A percentile compares a stretch with the other conserved stretches of the same genome.
Conservation (phyloP, 2,888 invertebrate genomes). For the Ferrisia virgata region DNA sequence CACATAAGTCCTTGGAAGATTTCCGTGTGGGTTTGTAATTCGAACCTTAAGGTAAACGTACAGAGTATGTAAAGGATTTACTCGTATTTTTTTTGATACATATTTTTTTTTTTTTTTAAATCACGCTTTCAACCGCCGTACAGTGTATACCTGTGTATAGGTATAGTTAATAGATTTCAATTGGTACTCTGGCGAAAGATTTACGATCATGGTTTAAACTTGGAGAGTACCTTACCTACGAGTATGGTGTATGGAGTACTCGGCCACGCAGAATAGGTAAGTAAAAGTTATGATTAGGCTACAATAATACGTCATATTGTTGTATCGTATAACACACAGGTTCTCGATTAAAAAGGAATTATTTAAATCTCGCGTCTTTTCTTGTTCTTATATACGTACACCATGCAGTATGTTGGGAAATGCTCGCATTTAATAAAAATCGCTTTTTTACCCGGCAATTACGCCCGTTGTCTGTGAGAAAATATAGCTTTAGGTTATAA, state of each 20-base stretch:
- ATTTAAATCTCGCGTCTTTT: neutral
- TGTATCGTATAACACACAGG: too few species aligned
- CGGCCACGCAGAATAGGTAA: neutral
- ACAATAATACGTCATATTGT: neutral
- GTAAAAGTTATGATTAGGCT: conserved; percentile 10
- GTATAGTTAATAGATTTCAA: conserved; percentile 4
- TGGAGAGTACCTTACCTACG: neutral
- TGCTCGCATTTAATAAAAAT: conserved; percentile 18
- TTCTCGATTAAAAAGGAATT: neutral
- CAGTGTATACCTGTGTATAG: too few species aligned
- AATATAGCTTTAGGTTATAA: conserved; percentile 4
- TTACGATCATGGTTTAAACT: neutral
- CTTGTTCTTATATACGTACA: too few species aligned
- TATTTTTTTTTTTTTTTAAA: neutral
- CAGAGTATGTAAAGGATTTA: neutral
- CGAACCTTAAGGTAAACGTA: neutral
- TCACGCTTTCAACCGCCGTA: neutral
- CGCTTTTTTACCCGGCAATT: conserved; percentile 9
- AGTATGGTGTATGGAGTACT: neutral
- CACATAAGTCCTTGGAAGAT: neutral
- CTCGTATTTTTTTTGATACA: neutral
- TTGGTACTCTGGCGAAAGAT: neutral
- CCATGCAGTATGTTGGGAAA: neutral
- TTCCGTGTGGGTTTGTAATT: neutral
- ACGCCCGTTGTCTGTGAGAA: conserved; percentile 25